Base-by-base conservation (phyloP, 2,888 invertebrate genomes). In the Philaethria dido region DNA sequence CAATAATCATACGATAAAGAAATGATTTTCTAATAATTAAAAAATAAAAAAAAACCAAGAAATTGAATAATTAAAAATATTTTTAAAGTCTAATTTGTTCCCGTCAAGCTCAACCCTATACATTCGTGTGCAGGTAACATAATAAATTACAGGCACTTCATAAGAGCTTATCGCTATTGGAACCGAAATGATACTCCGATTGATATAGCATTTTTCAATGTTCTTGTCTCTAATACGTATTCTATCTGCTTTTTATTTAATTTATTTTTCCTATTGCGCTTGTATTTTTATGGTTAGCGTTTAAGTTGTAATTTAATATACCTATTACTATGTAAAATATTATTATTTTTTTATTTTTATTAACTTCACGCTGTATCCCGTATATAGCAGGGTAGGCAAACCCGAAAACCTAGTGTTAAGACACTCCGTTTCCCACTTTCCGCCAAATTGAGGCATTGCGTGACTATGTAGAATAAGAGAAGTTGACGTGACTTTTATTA, bases 111-210 rank as follows among this genome's bases (percentile, higher is more conserved):
- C 60, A 60, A 29, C 47, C 60, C 60, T 60, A 47, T 8, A 13
- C 42, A 20, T 22, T 22, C 16, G 25, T 59, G 18, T 25, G 29
- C 14, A 33, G 33, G 14, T 33, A 60, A 9, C 33, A 8, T 60
- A 63, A 63, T 62, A 66, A 66, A 66, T 66, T 47, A 66, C 25
- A 55, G 16, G 50, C 45, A 54, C 54, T 62, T 45, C 60, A 45
- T 18, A 61, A 66, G 33, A 25, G 8, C 67, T 62, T 65, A 65
- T 62, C 36, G 42, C 52, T 61, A 39, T 69, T 20, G 50, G 42
- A 61, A 61, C 39, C 63, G 44, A 69, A 67, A 57, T 64, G 61
- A 57, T 57, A 42, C 45, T 33, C 20, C 36, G n/a, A 57, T 22
- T 39, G 55, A 39, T 39, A 22, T 60, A 39, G 25, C 29, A 42